A percentile compares a stretch with the other conserved stretches of the same genome.
These are phyloP conservation scores for Dascillus cervinus DNA, from an alignment of 2,888 invertebrate genomes.

Conservation along the genomic window DNA sequence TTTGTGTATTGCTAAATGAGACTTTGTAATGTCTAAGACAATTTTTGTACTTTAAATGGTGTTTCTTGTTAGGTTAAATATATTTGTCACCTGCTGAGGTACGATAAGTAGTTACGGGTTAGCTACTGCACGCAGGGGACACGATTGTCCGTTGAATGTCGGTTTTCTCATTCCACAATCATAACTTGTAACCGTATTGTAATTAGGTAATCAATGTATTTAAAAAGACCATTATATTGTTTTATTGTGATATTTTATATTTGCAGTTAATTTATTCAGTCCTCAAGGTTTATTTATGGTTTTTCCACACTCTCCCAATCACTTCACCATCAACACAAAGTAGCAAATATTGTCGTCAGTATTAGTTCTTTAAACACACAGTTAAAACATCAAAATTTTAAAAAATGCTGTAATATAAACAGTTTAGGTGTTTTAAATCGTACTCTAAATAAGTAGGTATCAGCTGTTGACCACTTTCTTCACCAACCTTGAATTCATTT, in stretches of 20 bases:
- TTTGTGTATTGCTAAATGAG: too few species aligned
- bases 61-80: neutral
- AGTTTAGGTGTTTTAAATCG: too few species aligned
- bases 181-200: constrained; percentile 26
- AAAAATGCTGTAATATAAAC: too few species aligned
- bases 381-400: too few species aligned
- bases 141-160: constrained; percentile 20
- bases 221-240: constrained; percentile 35
- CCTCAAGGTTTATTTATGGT: neutral
- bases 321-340: too few species aligned
- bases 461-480: too few species aligned
- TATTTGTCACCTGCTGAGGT: constrained; percentile 18
- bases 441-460: too few species aligned
- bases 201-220: constrained; percentile 36
- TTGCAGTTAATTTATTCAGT: neutral
- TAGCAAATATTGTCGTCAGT: too few species aligned
- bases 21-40: too few species aligned
- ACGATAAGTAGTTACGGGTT: constrained; percentile 14
- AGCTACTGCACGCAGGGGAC: constrained; percentile 15
- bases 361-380: too few species aligned
- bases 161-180: constrained; percentile 34
- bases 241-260: constrained; percentile 31
- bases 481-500: too few species aligned
- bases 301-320: too few species aligned
- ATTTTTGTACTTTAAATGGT: neutral